Conservation (phyloP, 2,797 vertebrate species). For the Gymnoscopelus microlampas region DNA sequence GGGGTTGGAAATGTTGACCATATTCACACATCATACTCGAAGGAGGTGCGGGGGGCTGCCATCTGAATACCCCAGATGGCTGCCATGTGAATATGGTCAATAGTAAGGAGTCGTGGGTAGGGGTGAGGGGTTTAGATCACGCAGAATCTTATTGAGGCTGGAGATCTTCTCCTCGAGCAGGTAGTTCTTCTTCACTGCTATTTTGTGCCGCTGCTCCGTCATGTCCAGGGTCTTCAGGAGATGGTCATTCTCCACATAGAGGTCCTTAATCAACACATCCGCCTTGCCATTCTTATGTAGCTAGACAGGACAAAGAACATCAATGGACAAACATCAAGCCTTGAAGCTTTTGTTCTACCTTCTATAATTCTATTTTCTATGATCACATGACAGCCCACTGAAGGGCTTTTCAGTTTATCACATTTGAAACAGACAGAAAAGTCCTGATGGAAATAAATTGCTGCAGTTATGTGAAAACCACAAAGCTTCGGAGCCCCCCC, state of each 20-base stretch:
- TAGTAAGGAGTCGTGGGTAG: slow-evolving; percentile 68
- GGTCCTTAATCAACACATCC: slow-evolving; percentile 88
- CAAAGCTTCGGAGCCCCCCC: too few relatives aligned
- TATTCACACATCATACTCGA: too few relatives aligned
- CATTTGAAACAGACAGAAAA: neutral
- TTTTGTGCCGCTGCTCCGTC: slow-evolving; percentile 89
- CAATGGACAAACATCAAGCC: neutral
- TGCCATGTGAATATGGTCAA: slow-evolving; percentile 51
- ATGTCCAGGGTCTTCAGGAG: slow-evolving; percentile 90
- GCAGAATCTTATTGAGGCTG: slow-evolving; percentile 90
- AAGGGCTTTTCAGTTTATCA: too few relatives aligned
- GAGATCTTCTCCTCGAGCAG: slow-evolving; percentile 94
- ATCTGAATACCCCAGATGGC: too few relatives aligned
- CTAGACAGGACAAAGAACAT: slow-evolving; percentile 66
- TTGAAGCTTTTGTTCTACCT: neutral
- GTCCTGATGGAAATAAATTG: neutral
- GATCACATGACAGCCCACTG: too few relatives aligned
- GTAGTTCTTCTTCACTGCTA: slow-evolving; percentile 92
- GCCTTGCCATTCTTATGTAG: slow-evolving; percentile 88
- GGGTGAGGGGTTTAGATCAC: slow-evolving; percentile 84
- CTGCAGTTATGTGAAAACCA: neutral
- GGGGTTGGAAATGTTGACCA: too few relatives aligned
- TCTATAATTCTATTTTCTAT: too few relatives aligned
- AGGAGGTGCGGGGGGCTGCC: too few relatives aligned
- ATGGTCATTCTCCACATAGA: slow-evolving; percentile 91